Conservation (phyloP, 2,797 vertebrate genomes). For the Alectoris magna region DNA sequence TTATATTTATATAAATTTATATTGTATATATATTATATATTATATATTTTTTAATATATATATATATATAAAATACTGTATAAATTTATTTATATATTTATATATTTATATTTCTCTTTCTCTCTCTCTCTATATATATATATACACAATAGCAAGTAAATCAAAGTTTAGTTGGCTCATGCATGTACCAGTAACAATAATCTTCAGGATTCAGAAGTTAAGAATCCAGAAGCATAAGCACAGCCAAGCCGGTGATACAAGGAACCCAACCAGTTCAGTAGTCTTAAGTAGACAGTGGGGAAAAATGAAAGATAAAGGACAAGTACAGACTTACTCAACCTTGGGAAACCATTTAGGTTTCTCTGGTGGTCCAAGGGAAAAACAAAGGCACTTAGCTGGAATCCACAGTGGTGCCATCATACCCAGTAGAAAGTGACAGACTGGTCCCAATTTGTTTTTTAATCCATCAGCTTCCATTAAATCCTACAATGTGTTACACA, state of each 20-base stretch:
- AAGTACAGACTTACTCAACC: not conserved
- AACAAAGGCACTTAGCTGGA: not conserved
- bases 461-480: not conserved
- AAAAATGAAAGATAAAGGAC: not conserved
- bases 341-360: not conserved
- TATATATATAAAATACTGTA: too few species aligned
- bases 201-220: not conserved
- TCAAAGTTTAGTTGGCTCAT: not conserved
- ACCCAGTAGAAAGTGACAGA: not conserved
- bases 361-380: not conserved
- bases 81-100: too few species aligned
- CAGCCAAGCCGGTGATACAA: not conserved
- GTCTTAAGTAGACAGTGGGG: not conserved
- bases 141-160: not conserved
- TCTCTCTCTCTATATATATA: too few species aligned
- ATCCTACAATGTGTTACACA: not conserved
- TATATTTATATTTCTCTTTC: too few species aligned
- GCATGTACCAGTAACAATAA: not conserved
- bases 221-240: not conserved
- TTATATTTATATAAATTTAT: too few species aligned
- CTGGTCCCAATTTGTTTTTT: not conserved
- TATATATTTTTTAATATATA: too few species aligned
- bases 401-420: not conserved
- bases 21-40: too few species aligned
- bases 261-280: not conserved